A percentile compares a stretch with the other conserved stretches of the same genome.
phyloP scores from a whole-genome alignment of 2,797 vertebrate species.

The Limosa lapponica region DNA sequence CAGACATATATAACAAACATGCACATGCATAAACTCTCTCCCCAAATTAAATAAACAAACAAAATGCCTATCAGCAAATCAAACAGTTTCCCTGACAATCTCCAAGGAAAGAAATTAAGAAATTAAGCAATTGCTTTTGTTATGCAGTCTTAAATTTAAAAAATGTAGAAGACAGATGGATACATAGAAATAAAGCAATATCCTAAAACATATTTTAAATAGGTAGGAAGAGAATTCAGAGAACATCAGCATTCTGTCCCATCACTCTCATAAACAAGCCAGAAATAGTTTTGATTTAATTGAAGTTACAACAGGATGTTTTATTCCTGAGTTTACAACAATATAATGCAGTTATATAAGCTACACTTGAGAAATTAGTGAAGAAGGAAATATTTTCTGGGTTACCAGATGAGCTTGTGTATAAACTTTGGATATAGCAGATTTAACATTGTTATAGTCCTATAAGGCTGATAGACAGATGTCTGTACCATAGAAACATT shows the following conservation, averaged over 20 bases:
- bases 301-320: background rate
- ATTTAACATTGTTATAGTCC: background rate
- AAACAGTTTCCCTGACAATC: background rate
- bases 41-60: background rate
- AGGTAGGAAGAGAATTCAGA: slow-evolving; percentile 5
- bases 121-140: background rate
- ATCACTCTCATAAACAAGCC: slow-evolving; percentile 3
- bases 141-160: background rate
- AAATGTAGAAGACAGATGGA: background rate
- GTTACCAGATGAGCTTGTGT: background rate
- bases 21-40: background rate
- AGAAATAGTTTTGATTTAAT: slow-evolving; percentile 33
- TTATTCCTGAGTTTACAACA: background rate
- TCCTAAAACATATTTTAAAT: background rate
- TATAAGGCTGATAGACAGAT: background rate
- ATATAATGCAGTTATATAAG: background rate
- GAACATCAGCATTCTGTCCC: background rate
- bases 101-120: background rate
- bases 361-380: slow-evolving; percentile 11
- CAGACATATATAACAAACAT: background rate
- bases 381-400: background rate
- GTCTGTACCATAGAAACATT: background rate
- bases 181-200: background rate
- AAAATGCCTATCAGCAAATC: background rate
- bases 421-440: background rate